Evolutionary conservation across 30 jellyfish, hydroid and myxozoan species (phyloP), one percentile per base, ranked within the genome.

Genomic region (Nemopilema nomurai): DNA sequence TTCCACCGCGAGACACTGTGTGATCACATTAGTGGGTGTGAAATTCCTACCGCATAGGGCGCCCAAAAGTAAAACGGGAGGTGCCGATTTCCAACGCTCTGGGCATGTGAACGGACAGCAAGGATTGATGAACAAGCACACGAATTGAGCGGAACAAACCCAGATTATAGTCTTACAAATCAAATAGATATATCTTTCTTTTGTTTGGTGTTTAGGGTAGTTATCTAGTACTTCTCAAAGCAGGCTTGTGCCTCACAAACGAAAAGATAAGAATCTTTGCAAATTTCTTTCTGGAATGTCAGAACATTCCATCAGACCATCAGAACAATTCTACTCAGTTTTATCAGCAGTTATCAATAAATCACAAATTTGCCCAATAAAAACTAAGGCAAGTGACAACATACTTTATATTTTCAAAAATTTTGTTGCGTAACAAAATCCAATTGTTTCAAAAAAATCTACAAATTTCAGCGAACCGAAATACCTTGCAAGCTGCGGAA

Each of bases 1-100:
- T 80, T 80, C 81, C 74, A 80, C 89, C 32, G 89, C 81, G 89
- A 80, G 57, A 41, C 21, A 80, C 23, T 73, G 63, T 64, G 89
- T 13, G 89, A 65, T 80, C 81, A 80, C 21, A 67, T 80, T 80
- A 66, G 89, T 80, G 89, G 85, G 91, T 83, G 91, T 83, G 91
- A 83, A 83, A 83, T 83, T 65, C 89, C 81, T 18, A n/a, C 24
- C 31, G 8, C 89, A 80, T 49, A 80, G 89, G 89, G 73, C 6
- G 51, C 67, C 89, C 62, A n/a, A n/a, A n/a, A 6, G 57, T 41
- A 41, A 13, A 41, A 41, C 13, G 13, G 9, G 13, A 41, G 6
- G 57, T 41, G 57, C 6, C 57, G 57, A 41, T 41, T 3, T 41
- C 57, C 9, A 41, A 13, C 57, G 57, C 9, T 41, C 13, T 13